phyloP scores from a whole-genome alignment of 2,888 invertebrate genomes.

The Luperina nickerlii region DNA sequence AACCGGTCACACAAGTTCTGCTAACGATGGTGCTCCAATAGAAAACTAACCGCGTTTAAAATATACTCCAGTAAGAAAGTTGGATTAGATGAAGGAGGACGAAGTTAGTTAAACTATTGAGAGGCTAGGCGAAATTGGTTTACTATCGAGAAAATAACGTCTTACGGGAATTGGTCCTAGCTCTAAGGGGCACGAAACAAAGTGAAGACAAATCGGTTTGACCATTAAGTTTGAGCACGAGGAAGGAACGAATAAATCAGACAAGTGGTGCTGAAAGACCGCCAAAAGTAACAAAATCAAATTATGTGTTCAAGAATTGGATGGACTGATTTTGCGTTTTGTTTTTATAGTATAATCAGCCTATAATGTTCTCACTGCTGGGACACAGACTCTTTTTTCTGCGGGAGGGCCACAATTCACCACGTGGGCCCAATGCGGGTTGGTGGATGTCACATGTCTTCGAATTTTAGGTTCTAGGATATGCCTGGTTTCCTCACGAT shows the following conservation, averaged over 20 bases:
- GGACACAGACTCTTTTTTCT: background rate
- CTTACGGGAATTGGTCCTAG: conserved; percentile 20
- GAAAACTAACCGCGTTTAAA: conserved; percentile 35
- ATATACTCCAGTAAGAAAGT: conserved; percentile 29
- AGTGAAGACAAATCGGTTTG: background rate
- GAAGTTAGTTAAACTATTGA: conserved; percentile 15
- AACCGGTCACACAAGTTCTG: conserved; percentile 40
- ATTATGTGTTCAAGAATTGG: background rate
- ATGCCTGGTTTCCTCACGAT: background rate
- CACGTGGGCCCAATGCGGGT: background rate
- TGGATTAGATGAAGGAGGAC: background rate
- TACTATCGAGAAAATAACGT: conserved; percentile 26
- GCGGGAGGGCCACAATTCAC: background rate
- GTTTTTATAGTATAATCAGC: background rate
- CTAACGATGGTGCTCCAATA: conserved; percentile 41
- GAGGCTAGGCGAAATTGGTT: conserved; percentile 31
- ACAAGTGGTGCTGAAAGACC: background rate
- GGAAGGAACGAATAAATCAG: too few species aligned
- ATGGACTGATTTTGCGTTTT: background rate
- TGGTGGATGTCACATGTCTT: background rate
- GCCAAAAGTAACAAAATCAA: background rate
- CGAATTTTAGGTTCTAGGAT: background rate
- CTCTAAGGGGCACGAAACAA: background rate
- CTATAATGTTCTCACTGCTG: background rate
- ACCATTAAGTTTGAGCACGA: too few species aligned